Base-by-base conservation (phyloP, 2,113 vertebrate genomes). In the Pungitius pungitius region DNA sequence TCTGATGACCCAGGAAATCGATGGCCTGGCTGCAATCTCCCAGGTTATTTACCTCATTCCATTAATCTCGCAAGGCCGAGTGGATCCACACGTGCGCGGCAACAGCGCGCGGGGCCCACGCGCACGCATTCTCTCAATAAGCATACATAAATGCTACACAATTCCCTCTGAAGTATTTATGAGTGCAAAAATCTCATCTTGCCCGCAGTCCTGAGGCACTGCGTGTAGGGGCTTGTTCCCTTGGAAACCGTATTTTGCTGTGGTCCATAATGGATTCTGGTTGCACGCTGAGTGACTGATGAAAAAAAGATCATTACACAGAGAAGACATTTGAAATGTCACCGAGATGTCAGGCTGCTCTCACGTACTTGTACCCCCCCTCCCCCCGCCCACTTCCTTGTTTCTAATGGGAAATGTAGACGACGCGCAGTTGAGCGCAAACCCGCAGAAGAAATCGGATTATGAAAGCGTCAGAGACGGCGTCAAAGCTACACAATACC, bases 1-100 rank as follows among this genome's bases (percentile, higher is more conserved):
- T 89, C 90, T 88, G 91, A 90, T 91, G 90, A 91, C 87, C 88
- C 77, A 14, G 85, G 74, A 91, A 92, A 89, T 90, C 86, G 33
- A 87, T 86, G 86, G 84, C 85, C 77, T 70, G 80, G 74, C 85
- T 85, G 86, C 88, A 85, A 60, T 83, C 83, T 85, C 88, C 85
- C 87, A 85, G 83, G 83, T 90, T 86, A 89, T 89, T 90, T 90
- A 83, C 77, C 82, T 82, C 75, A 55, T 84, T 83, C 79, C 70
- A 87, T 88, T 87, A 78, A 85, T 89, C 82, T 83, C 42, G 43
- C 82, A 64, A 61, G 83, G 80, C 76, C 69, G 86, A 78, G 72
- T 57, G 73, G 67, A 37, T 76, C 67, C 67, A 68, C 71, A 37
- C 47, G 55, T 69, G 77, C 27, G 42, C 24, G 69, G 13, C n/a